Evolutionary conservation across 2,888 invertebrate species (phyloP).

Genomic region (Monoplex corrugatus): DNA sequence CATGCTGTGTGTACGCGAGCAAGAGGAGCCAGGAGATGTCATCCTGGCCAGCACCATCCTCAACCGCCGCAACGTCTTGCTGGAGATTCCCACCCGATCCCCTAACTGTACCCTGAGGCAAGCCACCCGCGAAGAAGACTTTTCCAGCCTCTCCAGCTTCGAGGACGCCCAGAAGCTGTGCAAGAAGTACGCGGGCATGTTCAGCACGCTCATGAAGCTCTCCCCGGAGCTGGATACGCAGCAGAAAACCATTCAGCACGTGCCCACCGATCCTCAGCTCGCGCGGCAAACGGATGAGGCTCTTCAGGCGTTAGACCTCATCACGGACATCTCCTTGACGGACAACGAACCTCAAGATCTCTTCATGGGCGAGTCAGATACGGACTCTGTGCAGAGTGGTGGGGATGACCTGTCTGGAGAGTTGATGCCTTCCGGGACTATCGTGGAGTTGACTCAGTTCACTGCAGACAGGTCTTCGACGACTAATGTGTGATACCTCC

Average conservation of each 20-base stretch:
- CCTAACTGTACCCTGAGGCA: constrained; percentile 57
- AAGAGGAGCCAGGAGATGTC: constrained; percentile 58
- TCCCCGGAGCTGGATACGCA: constrained; percentile 71
- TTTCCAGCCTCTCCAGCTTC: constrained; percentile 63
- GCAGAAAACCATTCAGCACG: constrained; percentile 69
- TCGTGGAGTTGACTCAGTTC: constrained; percentile 64
- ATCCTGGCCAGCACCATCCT: constrained; percentile 71
- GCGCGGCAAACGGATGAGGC: constrained; percentile 61
- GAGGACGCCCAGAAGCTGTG: constrained; percentile 69
- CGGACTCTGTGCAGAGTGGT: constrained; percentile 65
- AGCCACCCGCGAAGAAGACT: constrained; percentile 62
- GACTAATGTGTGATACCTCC: constrained; percentile 40
- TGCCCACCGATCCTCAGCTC: constrained; percentile 66
- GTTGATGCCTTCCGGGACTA: constrained; percentile 60
- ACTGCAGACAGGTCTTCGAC: constrained; percentile 40
- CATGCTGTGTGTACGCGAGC: constrained; percentile 65
- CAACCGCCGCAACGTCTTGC: constrained; percentile 72
- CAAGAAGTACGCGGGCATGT: constrained; percentile 68
- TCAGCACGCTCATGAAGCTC: constrained; percentile 70
- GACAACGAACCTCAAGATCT: constrained; percentile 67
- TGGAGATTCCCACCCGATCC: constrained; percentile 67
- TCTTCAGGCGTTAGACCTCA: constrained; percentile 70
- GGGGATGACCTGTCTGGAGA: constrained; percentile 52
- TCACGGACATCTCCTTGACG: constrained; percentile 71
- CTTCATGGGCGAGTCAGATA: constrained; percentile 67